Evolutionary conservation across 2,113 vertebrate species (phyloP).

Genomic region (Notiomystis cincta): DNA sequence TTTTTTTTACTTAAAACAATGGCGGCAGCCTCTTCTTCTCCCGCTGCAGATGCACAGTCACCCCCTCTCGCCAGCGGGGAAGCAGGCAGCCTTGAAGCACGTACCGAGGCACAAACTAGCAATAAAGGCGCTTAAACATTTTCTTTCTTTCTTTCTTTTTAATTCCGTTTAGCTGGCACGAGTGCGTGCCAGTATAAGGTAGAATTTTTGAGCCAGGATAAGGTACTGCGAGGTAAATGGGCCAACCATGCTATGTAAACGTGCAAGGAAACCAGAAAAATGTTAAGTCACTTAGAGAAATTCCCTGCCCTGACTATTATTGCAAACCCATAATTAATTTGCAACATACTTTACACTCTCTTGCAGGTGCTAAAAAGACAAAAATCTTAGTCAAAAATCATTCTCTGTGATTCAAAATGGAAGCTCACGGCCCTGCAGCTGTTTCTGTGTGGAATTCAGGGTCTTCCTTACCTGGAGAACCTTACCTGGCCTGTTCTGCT

Average conservation of each 20-base stretch:
- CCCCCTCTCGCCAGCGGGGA: not conserved
- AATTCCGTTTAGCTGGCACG: fast-evolving
- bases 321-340: not conserved
- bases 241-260: not conserved
- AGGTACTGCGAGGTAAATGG: not conserved
- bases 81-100: not conserved
- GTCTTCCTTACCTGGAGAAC: not conserved
- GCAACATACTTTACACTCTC: not conserved
- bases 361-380: not conserved
- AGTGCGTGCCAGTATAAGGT: not conserved
- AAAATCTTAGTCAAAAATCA: not conserved
- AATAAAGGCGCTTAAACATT: not conserved
- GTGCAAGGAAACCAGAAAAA: not conserved
- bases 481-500: not conserved
- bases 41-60: not conserved
- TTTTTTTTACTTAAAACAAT: not conserved
- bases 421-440: fast-evolving
- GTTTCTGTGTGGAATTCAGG: fast-evolving
- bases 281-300: not conserved
- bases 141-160: not conserved
- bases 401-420: not conserved
- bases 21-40: not conserved
- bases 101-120: not conserved
- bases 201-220: not conserved
- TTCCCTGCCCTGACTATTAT: not conserved